phyloP scores from a whole-genome alignment of 2,888 invertebrate species.

The Leucania comma region DNA sequence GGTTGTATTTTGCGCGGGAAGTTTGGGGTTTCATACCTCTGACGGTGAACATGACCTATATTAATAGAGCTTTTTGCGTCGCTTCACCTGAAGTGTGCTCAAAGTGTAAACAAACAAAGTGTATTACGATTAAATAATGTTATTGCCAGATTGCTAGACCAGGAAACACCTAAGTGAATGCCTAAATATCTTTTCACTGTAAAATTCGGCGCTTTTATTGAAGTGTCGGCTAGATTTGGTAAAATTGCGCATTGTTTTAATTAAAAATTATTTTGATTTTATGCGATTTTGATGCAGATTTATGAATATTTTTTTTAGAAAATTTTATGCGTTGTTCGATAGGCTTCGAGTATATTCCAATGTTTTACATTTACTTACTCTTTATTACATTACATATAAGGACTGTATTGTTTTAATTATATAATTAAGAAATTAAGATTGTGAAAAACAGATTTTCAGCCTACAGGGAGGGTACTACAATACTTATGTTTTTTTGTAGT shows the following conservation, averaged over 20 bases:
- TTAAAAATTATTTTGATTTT: no score
- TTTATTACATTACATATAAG: neutral
- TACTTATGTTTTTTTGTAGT: neutral
- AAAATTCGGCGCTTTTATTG: neutral
- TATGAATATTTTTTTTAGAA: neutral
- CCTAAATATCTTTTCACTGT: neutral
- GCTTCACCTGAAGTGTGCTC: neutral
- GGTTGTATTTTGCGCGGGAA: conserved; percentile 12
- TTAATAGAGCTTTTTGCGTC: neutral
- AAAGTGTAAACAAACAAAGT: neutral
- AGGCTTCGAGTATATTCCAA: neutral
- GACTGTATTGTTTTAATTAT: neutral
- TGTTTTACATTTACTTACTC: neutral
- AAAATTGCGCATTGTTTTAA: neutral
- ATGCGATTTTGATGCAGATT: no score
- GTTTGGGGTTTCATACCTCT: conserved; percentile 3
- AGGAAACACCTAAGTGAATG: neutral
- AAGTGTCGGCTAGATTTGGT: neutral
- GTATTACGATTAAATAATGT: neutral
- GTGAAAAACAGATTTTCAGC: neutral
- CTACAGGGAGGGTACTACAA: conserved; percentile 13
- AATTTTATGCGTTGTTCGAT: neutral
- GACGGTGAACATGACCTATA: neutral
- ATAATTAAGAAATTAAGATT: conserved; percentile 5
- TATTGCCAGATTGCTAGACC: no score